Percentiles rank a stretch among this genome's conserved stretches.
Conservation (phyloP, 2,113 vertebrate genomes). For the Taxidea taxus region DNA sequence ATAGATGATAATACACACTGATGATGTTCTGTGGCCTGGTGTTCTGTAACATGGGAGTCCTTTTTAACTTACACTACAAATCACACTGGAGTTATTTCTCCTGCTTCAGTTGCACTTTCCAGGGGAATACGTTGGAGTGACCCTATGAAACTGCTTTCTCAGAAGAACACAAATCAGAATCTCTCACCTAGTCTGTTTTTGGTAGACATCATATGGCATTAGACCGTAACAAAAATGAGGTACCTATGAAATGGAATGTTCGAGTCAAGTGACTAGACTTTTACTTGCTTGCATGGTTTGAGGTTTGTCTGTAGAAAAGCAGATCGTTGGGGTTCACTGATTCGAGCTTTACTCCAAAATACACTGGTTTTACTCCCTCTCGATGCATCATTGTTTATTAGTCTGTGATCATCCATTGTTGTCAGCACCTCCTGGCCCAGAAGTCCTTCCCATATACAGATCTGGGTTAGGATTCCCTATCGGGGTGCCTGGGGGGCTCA, state of each 20-base stretch:
- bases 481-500: too few relatives aligned
- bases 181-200: background rate
- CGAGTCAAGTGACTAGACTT: background rate
- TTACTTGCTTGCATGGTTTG: background rate
- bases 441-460: background rate
- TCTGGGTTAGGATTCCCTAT: background rate
- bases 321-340: background rate
- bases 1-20: background rate
- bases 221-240: background rate
- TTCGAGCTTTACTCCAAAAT: background rate
- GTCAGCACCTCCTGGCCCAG: background rate
- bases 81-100: background rate
- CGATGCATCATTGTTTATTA: background rate
- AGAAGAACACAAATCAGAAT: background rate
- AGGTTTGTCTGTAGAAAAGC: background rate
- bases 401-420: background rate
- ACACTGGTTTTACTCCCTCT: background rate
- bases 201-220: background rate
- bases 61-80: background rate
- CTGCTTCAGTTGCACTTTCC: background rate
- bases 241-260: background rate
- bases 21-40: background rate
- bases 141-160: background rate
- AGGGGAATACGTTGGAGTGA: background rate
- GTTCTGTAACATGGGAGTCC: background rate